These are phyloP conservation scores for Addax nasomaculatus DNA, from an alignment of 2,113 vertebrate species.

Conservation along the genomic window DNA sequence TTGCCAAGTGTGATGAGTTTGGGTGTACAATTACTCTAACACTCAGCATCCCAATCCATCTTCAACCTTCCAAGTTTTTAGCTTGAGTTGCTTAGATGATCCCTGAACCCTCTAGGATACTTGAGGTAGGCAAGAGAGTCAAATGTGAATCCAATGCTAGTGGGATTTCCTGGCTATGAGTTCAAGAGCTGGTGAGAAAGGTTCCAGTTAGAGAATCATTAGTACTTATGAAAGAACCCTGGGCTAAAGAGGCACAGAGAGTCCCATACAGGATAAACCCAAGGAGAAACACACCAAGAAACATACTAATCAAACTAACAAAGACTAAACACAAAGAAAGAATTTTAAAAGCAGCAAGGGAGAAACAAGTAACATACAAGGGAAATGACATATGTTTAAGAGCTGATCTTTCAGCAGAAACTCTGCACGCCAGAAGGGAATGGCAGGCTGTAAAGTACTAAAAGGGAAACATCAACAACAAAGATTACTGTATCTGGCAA, in stretches of 20 bases:
- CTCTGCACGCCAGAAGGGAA: not conserved
- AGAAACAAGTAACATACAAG: not conserved
- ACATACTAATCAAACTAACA: not conserved
- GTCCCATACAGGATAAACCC: not conserved
- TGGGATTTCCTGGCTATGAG: rapidly evolving
- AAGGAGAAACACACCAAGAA: not conserved
- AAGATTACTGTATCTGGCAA: not conserved
- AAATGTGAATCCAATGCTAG: not conserved
- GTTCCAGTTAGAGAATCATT: not conserved
- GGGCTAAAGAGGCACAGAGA: not conserved
- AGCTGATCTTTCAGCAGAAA: not conserved
- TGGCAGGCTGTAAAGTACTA: not conserved
- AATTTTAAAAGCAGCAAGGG: not conserved
- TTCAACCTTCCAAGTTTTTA: not conserved
- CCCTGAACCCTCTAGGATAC: not conserved
- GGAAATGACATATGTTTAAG: not conserved
- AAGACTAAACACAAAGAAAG: not conserved
- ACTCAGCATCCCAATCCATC: not conserved
- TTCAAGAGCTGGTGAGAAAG: not conserved
- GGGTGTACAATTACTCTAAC: not conserved
- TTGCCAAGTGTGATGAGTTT: not conserved
- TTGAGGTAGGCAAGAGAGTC: not conserved
- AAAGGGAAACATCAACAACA: not conserved
- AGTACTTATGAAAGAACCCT: not conserved
- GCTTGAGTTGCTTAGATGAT: not conserved